Evolutionary conservation across 1,140 invertebrate species (phyloP).

Genomic region (Megalonaias nervosa): DNA sequence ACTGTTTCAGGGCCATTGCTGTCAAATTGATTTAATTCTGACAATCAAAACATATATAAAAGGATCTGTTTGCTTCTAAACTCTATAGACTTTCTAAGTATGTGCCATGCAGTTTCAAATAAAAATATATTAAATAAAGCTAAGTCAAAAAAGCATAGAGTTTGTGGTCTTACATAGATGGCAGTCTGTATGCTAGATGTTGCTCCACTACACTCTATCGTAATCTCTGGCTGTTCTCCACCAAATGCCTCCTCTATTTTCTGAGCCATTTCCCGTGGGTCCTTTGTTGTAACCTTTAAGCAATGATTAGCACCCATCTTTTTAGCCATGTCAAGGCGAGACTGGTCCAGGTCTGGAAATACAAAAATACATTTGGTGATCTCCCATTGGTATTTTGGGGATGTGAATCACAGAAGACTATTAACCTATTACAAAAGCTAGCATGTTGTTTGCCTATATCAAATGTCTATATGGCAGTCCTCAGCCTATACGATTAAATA

Average conservation of each 20-base stretch:
- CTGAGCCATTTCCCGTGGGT: slow-evolving; percentile 75
- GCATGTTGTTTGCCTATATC: no score
- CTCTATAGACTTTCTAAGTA: no score
- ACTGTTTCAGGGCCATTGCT: no score
- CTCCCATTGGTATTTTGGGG: no score
- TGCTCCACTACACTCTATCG: slow-evolving; percentile 91
- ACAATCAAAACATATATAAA: no score
- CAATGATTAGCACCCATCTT: slow-evolving; percentile 85
- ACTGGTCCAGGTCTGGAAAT: slow-evolving; percentile 81
- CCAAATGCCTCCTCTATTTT: slow-evolving; percentile 77
- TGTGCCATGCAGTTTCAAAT: slow-evolving; percentile 36
- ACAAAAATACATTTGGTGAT: no score
- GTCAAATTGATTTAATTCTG: no score
- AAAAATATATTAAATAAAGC: not conserved
- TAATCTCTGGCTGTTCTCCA: slow-evolving; percentile 81
- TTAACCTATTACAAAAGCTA: no score
- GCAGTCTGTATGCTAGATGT: slow-evolving; percentile 84
- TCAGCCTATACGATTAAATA: no score
- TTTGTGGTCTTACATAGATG: slow-evolving; percentile 77
- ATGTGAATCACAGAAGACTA: no score
- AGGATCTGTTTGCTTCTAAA: no score
- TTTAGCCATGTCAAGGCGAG: slow-evolving; percentile 85
- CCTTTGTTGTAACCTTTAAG: slow-evolving; percentile 70
- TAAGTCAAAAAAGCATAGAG: not conserved
- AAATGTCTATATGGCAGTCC: no score